Evolutionary conservation across 2,888 invertebrate genomes (phyloP).

Genomic region (Sphaerophoria taeniata): DNA sequence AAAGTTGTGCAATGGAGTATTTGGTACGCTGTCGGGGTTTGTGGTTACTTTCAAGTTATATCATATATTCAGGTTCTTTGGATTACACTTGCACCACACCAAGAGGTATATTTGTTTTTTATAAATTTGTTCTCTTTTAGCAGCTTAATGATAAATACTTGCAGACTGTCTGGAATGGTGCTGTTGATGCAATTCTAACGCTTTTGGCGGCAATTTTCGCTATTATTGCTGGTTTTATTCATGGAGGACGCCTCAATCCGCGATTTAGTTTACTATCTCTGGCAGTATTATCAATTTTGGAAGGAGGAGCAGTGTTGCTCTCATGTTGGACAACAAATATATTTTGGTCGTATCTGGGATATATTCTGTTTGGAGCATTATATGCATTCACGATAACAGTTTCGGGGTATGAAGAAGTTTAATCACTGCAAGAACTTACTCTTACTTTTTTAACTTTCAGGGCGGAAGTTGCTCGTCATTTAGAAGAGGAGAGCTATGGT

Average conservation of each 20-base stretch:
- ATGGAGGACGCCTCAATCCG: conserved; percentile 79
- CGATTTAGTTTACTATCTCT: conserved; percentile 83
- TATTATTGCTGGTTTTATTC: conserved; percentile 84
- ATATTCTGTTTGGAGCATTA: conserved; percentile 89
- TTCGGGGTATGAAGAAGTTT: conserved; percentile 80
- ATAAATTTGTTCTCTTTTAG: neutral
- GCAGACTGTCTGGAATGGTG: conserved; percentile 86
- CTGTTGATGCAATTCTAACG: conserved; percentile 91
- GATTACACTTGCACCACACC: conserved; percentile 84
- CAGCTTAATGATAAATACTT: neutral
- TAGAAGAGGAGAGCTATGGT: conserved; percentile 93
- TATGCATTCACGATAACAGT: conserved; percentile 87
- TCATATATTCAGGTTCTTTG: conserved; percentile 90
- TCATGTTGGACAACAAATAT: conserved; percentile 85
- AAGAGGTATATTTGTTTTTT: conserved; percentile 75
- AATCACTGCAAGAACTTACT: neutral
- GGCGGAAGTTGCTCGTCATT: conserved; percentile 92
- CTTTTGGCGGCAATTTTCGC: conserved; percentile 87
- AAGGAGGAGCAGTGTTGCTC: conserved; percentile 85
- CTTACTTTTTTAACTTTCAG: conserved; percentile 85
- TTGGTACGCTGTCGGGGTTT: conserved; percentile 90
- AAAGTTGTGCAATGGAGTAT: conserved; percentile 89
- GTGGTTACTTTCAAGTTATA: conserved; percentile 88
- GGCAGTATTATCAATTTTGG: conserved; percentile 83
- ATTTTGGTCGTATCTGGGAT: conserved; percentile 89